These are phyloP conservation scores for Ceyx melanurus DNA, from an alignment of 2,113 vertebrate species.

Conservation along the genomic window DNA sequence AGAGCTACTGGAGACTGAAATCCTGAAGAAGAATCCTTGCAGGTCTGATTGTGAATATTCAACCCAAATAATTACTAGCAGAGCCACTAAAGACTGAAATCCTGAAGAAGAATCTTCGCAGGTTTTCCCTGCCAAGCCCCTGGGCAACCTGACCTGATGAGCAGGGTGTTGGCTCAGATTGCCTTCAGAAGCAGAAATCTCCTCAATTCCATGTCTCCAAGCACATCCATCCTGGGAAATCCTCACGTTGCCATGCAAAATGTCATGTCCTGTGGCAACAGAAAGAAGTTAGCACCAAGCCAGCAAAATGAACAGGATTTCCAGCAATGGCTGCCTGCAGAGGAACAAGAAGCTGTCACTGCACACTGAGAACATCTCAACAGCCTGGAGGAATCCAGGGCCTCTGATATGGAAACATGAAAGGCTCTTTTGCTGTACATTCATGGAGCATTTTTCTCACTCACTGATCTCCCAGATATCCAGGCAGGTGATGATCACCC, in stretches of 20 bases:
- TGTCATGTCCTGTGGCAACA: background rate
- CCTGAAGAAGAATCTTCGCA: no score
- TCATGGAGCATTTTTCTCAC: background rate
- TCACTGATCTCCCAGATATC: background rate
- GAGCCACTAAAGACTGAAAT: background rate
- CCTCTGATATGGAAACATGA: background rate
- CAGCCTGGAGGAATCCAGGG: background rate
- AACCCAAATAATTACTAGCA: background rate
- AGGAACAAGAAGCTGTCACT: background rate
- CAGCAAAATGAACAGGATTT: background rate
- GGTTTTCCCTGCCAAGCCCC: background rate
- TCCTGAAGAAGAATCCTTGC: no score
- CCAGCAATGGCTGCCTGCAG: background rate
- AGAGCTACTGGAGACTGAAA: background rate
- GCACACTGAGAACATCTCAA: background rate
- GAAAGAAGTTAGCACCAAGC: background rate
- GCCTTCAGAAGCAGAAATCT: background rate
- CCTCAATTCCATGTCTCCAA: background rate
- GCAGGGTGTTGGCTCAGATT: no score
- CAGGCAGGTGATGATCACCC: conserved; percentile 31
- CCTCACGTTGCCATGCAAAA: background rate
- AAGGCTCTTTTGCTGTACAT: background rate
- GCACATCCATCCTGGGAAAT: background rate
- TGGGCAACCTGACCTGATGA: background rate
- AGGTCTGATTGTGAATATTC: no score